These are phyloP conservation scores for Oscheius onirici DNA, from an alignment of 2,888 invertebrate species.

Conservation along the genomic window DNA sequence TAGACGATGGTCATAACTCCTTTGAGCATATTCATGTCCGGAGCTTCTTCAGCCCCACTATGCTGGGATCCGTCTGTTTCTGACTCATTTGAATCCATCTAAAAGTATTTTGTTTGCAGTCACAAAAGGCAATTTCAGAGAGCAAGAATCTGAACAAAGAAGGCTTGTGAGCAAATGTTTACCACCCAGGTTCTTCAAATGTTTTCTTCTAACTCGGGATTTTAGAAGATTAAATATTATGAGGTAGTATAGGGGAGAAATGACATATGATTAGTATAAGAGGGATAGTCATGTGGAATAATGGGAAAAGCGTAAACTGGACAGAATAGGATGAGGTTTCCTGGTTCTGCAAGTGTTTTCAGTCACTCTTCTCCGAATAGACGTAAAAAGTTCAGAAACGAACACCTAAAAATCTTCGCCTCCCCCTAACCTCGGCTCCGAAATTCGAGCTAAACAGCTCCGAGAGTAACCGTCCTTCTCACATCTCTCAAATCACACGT, in stretches of 20 bases:
- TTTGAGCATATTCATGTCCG: slow-evolving; percentile 48
- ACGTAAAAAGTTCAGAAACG: too few species aligned
- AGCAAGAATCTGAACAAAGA: neutral
- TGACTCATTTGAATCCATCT: slow-evolving; percentile 3
- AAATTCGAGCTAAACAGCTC: too few species aligned
- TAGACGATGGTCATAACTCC: slow-evolving; percentile 58
- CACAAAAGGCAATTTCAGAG: neutral
- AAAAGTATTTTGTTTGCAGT: neutral
- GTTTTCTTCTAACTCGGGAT: neutral
- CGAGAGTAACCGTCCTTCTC: too few species aligned
- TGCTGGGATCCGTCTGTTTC: neutral
- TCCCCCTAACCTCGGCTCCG: too few species aligned
- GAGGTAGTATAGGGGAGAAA: neutral
- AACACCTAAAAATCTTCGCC: too few species aligned
- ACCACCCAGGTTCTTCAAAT: neutral
- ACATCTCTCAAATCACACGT: too few species aligned
- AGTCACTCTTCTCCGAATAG: too few species aligned
- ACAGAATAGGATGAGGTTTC: too few species aligned
- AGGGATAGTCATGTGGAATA: too few species aligned
- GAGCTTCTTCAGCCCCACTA: neutral
- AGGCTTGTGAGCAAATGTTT: neutral
- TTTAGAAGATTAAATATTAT: neutral
- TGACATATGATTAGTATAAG: neutral
- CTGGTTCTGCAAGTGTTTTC: too few species aligned
- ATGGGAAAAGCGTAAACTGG: too few species aligned